Evolutionary conservation across 2,888 invertebrate genomes (phyloP), one percentile per base, ranked within the genome.

Genomic region (Drosophila paranaensis): DNA sequence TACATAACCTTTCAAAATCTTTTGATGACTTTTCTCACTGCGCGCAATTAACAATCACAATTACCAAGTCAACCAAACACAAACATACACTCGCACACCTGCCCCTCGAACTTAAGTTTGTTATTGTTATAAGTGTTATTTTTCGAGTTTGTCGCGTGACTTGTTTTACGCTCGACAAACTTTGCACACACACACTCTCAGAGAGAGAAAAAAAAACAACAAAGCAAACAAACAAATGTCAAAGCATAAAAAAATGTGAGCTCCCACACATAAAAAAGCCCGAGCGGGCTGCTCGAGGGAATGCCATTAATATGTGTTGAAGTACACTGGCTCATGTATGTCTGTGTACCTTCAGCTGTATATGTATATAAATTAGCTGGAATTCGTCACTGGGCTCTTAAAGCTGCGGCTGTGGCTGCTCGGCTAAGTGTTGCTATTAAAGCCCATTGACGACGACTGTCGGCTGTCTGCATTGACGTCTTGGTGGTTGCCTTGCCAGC

Each of bases 301-400:
- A 77, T 57, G 46, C 73, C 79, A 71, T 79, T 77, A 71, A 77
- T 77, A 77, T 61, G 60, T 60, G 68, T 61, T 63, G 45, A 63
- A 68, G 68, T 33, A 53, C 16, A 56, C 67, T 55, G 16, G 8
- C 13, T 30, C 48, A 3, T 51, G 27, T 60, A n/a, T 39, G 35
- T 56, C n/a, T 42, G 20, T 50, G 6, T 57, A 55, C 13, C 25
- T 33, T 8, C 30, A 33, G 14, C 27, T 30, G 30, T 20, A 16
- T 13, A 43, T 20, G 35, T 58, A 67, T 71, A 79, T 87, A 79
- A 82, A 85, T 88, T 82, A 88, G 80, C 73, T 70, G 48, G 81
- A 82, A 89, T 86, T 86, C 88, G 79, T 89, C 88, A 89, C 60
- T 71, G 51, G 63, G 55, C 66, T 71, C 64, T 76, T 82, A 71